phyloP scores from a whole-genome alignment of 1,140 invertebrate species.

The Brachionus paranguensis region DNA sequence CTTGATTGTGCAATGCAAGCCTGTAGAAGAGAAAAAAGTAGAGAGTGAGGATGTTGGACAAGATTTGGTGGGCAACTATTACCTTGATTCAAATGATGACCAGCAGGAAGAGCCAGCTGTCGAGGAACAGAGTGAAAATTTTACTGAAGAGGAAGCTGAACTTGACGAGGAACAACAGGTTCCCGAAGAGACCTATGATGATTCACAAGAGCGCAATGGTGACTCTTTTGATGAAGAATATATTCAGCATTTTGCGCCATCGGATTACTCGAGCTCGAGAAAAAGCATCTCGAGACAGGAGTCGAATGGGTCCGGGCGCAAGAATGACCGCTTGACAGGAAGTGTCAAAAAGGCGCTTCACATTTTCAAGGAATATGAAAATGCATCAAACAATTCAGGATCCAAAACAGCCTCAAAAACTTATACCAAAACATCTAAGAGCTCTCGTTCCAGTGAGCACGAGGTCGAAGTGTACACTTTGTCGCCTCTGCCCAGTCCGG shows the following conservation, averaged over 20 bases:
- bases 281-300: not conserved
- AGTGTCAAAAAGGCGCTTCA: constrained; percentile 1
- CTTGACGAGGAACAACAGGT: not conserved
- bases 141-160: not conserved
- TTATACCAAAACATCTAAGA: not conserved
- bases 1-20: not conserved
- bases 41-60: not conserved
- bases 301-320: not conserved
- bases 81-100: not conserved
- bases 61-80: not conserved
- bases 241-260: not conserved
- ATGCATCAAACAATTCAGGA: not conserved
- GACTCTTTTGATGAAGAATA: constrained; percentile 33
- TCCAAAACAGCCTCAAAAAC: not conserved
- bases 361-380: not conserved
- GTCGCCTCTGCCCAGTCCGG: not conserved
- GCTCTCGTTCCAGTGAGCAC: not conserved
- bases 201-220: not conserved
- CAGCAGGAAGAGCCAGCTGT: not conserved
- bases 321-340: constrained; percentile 1
- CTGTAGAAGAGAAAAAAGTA: not conserved
- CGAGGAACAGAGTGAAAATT: not conserved
- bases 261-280: not conserved
- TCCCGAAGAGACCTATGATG: not conserved
- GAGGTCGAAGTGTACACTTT: constrained; percentile 12